Conservation (phyloP, 37 sponge, comb jelly and placozoan genomes). For the Chondrilla cf. caribensis region DNA sequence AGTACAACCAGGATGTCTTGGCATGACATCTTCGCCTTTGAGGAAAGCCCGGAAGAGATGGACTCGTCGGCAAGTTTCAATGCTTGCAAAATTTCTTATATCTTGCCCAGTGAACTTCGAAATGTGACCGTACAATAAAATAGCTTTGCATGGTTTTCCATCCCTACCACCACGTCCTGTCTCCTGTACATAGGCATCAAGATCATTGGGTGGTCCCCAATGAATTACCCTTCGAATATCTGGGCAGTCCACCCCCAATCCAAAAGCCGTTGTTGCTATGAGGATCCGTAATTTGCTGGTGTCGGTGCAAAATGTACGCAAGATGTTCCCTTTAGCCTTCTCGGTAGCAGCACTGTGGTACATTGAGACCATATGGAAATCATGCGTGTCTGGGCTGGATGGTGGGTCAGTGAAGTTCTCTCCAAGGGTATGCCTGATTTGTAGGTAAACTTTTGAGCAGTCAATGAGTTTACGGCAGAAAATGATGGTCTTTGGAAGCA, state of each 20-base stretch:
- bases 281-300: background rate
- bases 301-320: background rate
- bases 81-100: background rate
- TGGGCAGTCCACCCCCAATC: background rate
- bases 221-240: background rate
- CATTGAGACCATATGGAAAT: background rate
- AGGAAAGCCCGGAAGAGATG: background rate
- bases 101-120: background rate
- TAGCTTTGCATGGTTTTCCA: background rate
- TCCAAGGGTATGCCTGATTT: background rate
- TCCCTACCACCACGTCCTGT: background rate
- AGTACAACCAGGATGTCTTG: background rate
- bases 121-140: background rate
- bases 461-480: background rate
- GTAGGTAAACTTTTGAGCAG: background rate
- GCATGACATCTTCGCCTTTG: background rate
- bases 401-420: background rate
- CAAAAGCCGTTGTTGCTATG: background rate
- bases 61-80: background rate
- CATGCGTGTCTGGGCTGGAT: background rate
- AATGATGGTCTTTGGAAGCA: background rate
- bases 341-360: background rate
- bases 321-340: background rate
- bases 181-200: background rate
- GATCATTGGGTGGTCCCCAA: background rate